Conservation (phyloP, 2,113 vertebrate genomes). For the Ictalurus punctatus region DNA sequence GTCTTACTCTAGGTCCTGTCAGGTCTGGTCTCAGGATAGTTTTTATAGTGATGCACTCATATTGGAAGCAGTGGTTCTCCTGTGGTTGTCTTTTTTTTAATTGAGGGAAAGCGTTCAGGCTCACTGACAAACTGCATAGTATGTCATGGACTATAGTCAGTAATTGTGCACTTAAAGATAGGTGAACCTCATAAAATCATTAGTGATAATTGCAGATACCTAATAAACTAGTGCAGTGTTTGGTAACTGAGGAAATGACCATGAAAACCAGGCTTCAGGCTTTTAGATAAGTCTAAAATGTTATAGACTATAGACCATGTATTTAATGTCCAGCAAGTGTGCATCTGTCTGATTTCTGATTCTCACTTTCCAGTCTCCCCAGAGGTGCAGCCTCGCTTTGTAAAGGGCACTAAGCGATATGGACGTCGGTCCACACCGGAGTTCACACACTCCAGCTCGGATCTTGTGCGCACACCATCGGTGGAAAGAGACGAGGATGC, state of each 20-base stretch:
- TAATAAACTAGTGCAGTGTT: background rate
- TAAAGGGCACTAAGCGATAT: constrained; percentile 89
- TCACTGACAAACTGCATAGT: background rate
- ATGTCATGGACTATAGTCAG: background rate
- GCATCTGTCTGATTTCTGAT: background rate
- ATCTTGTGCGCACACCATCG: constrained; percentile 67
- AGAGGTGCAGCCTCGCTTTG: constrained; percentile 90
- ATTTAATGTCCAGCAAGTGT: background rate
- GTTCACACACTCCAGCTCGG: constrained; percentile 72
- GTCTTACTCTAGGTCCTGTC: background rate
- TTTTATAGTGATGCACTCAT: background rate
- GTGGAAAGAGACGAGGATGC: constrained; percentile 60
- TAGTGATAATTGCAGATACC: background rate
- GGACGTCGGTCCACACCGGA: constrained; percentile 88
- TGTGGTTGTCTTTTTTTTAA: background rate
- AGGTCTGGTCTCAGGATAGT: background rate
- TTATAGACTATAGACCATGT: background rate
- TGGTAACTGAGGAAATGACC: background rate
- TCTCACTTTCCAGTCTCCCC: constrained; percentile 69
- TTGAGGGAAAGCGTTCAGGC: background rate
- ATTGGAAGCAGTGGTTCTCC: background rate
- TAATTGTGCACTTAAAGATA: background rate
- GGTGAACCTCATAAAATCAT: background rate
- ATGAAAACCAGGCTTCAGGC: background rate
- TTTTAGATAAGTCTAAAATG: background rate